Evolutionary conservation across 2,113 vertebrate genomes (phyloP), one percentile per base, ranked within the genome.

Genomic region (Vimba vimba): DNA sequence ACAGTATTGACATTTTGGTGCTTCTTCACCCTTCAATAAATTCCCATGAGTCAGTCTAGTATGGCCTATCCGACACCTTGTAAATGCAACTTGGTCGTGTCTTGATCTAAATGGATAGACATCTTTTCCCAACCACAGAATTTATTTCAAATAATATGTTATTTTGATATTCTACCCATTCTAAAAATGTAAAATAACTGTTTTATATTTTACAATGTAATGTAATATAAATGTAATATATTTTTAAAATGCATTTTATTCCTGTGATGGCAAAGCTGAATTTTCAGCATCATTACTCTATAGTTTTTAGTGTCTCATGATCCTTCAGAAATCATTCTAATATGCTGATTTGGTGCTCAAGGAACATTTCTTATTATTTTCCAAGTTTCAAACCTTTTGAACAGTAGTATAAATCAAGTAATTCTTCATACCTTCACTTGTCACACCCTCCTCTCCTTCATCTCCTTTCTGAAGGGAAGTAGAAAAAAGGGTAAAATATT

Each of bases 401-500:
- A 27, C 2, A 4, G 2, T 4, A 77, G 43, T 52, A 4, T 19
- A 52, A 30, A 77, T 33, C 0, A 13, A 39, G 7, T 25, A 62
- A 85, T 68, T 25, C 1, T 74, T n/a, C n/a, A 62, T 94, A 99
- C 98, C 98, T 98, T 99, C 98, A 71, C 97, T 99, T 0, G 98
- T 99, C 91, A 99, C 98, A 0, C 98, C 98, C 92, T 99, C 98
- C 87, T 99, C 98, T 17, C 92, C 94, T 36, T 97, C 97, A 0
- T 98, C 97, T 75, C 97, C 97, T 92, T 97, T 96, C 98, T 99
- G 88, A 13, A 43, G 13, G 39, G 62, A 12, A 84, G n/a, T 45
- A 36, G 36, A 17, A 59, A 30, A 64, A 25, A 71, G 27, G 59
- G 25, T 52, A 19, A 71, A 78, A 13, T 36, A 52, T 52, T 59